phyloP scores from a whole-genome alignment of 2,888 invertebrate species.

The Hyposoter dolosus region DNA sequence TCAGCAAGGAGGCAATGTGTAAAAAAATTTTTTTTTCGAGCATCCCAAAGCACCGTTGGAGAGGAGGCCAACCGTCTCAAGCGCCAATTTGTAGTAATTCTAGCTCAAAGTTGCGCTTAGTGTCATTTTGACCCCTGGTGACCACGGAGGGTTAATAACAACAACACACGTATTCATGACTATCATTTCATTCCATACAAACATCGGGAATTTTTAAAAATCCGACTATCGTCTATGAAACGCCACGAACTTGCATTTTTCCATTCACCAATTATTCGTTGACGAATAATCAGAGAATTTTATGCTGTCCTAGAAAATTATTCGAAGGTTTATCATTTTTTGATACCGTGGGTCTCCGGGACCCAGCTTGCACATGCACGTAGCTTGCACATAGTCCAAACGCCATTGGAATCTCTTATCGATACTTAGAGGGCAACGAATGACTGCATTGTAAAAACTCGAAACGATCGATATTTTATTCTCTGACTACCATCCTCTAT shows the following conservation, averaged over 20 bases:
- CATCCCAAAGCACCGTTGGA: too few relatives aligned
- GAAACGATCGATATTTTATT: not conserved
- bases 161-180: not conserved
- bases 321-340: not conserved
- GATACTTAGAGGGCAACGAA: not conserved
- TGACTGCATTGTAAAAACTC: not conserved
- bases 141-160: not conserved
- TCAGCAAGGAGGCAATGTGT: too few relatives aligned
- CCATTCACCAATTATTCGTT: not conserved
- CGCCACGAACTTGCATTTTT: not conserved
- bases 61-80: too few relatives aligned
- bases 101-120: too few relatives aligned
- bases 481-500: not conserved
- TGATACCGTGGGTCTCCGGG: not conserved
- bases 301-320: not conserved
- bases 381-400: not conserved
- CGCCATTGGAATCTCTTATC: not conserved
- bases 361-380: not conserved
- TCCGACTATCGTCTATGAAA: not conserved
- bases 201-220: not conserved
- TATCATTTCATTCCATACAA: not conserved
- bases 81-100: too few relatives aligned
- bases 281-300: not conserved
- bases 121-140: too few relatives aligned
- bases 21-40: too few relatives aligned